phyloP scores from a whole-genome alignment of 1,140 invertebrate genomes.

The Trichonephila inaurata region DNA sequence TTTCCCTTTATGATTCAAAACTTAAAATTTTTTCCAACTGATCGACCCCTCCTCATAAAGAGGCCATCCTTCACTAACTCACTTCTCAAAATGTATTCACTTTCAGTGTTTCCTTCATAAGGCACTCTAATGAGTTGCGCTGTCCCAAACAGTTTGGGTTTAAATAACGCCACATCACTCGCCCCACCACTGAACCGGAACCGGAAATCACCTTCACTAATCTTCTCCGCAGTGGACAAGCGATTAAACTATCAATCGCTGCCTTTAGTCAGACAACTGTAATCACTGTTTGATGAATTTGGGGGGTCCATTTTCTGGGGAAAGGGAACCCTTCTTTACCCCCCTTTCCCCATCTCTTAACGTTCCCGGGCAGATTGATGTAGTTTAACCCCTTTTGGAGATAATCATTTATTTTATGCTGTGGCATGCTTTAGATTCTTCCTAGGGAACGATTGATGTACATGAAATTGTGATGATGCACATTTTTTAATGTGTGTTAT shows the following conservation, averaged over 20 bases:
- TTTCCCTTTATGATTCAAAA: background rate
- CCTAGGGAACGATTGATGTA: too few relatives aligned
- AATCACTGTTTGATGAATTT: conserved; percentile 47
- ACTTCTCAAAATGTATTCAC: background rate
- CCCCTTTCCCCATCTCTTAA: background rate
- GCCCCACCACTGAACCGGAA: conserved; percentile 11
- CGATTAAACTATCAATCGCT: conserved; percentile 60
- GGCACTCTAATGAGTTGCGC: background rate
- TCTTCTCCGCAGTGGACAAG: conserved; percentile 29
- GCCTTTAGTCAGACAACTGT: conserved; percentile 26
- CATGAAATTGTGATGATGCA: too few relatives aligned
- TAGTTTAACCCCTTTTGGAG: background rate
- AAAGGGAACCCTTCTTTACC: too few relatives aligned
- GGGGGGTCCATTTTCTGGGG: conserved; percentile 20
- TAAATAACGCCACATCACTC: background rate
- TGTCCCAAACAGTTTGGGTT: background rate
- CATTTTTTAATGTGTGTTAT: too few relatives aligned
- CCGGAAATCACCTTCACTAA: conserved; percentile 52
- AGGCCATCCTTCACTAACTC: background rate
- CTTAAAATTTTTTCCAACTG: background rate
- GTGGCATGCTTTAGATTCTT: background rate
- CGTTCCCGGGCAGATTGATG: background rate
- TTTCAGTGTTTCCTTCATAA: too few relatives aligned
- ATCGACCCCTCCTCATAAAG: background rate
- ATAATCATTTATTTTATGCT: background rate